These are phyloP conservation scores for Leptobrachium ailaonicum DNA, from an alignment of 2,113 vertebrate genomes.

Conservation along the genomic window DNA sequence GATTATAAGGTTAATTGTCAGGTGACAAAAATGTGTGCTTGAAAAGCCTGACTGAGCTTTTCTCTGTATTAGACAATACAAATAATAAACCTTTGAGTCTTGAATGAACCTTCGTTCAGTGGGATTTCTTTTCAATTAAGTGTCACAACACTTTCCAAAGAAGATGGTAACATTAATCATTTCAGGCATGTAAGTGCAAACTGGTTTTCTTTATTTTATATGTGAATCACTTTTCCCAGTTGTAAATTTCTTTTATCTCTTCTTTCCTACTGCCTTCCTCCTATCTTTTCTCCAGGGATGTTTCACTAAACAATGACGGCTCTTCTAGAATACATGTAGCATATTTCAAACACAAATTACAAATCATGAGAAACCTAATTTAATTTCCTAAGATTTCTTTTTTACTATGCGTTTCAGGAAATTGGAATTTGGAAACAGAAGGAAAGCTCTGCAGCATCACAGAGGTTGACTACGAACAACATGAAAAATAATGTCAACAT, in stretches of 20 bases:
- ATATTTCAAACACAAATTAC: slow-evolving; percentile 4
- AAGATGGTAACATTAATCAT: slow-evolving; percentile 45
- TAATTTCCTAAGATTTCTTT: background rate
- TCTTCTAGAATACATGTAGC: slow-evolving; percentile 1
- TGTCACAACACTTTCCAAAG: slow-evolving; percentile 36
- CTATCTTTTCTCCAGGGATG: background rate
- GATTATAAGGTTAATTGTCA: slow-evolving; percentile 41
- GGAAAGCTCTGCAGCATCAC: background rate
- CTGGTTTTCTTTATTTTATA: slow-evolving; percentile 37
- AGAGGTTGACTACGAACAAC: background rate
- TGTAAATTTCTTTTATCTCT: slow-evolving; percentile 41
- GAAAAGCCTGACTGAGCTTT: slow-evolving; percentile 18
- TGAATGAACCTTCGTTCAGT: slow-evolving; percentile 42
- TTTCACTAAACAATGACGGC: slow-evolving; percentile 32
- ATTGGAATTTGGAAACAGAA: slow-evolving; percentile 2
- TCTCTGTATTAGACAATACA: slow-evolving; percentile 30
- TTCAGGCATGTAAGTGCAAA: slow-evolving; percentile 33
- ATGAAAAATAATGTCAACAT: background rate
- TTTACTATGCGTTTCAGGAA: background rate
- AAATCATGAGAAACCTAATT: background rate
- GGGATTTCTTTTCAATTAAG: slow-evolving; percentile 48
- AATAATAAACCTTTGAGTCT: slow-evolving; percentile 32
- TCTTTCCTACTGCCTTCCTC: background rate
- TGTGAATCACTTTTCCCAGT: slow-evolving; percentile 38
- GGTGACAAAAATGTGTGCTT: slow-evolving; percentile 1